These are phyloP conservation scores for Psix sp. DNA, from an alignment of 1,140 invertebrate species.

Conservation along the genomic window DNA sequence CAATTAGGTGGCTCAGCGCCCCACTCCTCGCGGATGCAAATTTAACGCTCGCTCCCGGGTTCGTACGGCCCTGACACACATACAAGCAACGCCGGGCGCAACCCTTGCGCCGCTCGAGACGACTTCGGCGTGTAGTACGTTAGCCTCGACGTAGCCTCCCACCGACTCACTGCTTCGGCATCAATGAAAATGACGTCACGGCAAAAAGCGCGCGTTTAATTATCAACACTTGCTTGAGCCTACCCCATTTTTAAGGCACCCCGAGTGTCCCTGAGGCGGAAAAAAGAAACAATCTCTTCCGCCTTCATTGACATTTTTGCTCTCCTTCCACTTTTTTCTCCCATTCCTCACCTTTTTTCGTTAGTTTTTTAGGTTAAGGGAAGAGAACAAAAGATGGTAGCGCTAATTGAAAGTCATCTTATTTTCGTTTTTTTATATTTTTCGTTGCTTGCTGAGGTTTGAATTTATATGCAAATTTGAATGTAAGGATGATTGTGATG, in stretches of 20 bases:
- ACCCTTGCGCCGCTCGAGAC: conserved; percentile 36
- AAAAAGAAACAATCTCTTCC: conserved; percentile 34
- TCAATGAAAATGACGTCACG: conserved; percentile 78
- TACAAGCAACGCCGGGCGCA: conserved; percentile 25
- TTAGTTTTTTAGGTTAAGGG: too few species aligned
- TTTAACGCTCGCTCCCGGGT: conserved; percentile 23
- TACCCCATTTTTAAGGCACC: conserved; percentile 53
- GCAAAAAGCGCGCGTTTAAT: conserved; percentile 73
- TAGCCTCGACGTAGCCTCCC: conserved; percentile 60
- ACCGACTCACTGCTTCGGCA: conserved; percentile 65
- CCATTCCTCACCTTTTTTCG: conserved; percentile 1
- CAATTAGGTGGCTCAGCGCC: conserved; percentile 9
- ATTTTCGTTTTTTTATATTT: too few species aligned
- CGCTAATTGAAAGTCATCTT: too few species aligned
- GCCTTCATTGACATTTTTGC: conserved; percentile 41
- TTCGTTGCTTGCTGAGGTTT: not conserved
- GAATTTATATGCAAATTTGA: conserved; percentile 1
- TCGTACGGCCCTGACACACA: conserved; percentile 55
- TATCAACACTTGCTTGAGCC: conserved; percentile 68
- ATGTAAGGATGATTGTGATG: not conserved
- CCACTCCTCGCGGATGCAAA: conserved; percentile 33
- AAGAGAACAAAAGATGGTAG: too few species aligned
- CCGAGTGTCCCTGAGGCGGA: conserved; percentile 22
- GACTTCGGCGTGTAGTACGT: conserved; percentile 42
- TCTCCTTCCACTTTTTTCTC: conserved; percentile 6